These are phyloP conservation scores for Lasioglossum malachurum DNA, from an alignment of 2,888 invertebrate genomes.

Conservation along the genomic window DNA sequence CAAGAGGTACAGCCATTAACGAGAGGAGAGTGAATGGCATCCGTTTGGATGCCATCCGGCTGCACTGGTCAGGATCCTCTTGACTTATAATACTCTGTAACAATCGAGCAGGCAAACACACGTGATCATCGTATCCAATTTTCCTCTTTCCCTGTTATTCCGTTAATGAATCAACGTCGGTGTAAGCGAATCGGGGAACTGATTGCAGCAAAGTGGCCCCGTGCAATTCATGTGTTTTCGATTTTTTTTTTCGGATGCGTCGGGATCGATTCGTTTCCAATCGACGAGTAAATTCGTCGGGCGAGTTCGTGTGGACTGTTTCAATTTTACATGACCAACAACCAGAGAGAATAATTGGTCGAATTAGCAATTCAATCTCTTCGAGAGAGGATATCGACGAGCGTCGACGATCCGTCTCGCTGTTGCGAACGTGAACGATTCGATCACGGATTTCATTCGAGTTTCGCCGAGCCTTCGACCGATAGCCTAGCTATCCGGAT, in stretches of 20 bases:
- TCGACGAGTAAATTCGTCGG: conserved; percentile 14
- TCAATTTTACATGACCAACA: conserved; percentile 39
- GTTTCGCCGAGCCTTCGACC: not conserved
- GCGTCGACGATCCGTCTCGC: conserved; percentile 6
- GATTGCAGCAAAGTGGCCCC: not conserved
- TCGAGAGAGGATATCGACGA: conserved; percentile 13
- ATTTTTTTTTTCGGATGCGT: not conserved
- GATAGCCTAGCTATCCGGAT: not conserved
- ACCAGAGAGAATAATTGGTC: conserved; percentile 32
- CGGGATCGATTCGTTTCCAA: not conserved
- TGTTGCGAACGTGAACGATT: conserved; percentile 5
- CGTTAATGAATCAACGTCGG: not conserved
- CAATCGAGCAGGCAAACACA: not conserved
- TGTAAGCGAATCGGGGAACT: not conserved
- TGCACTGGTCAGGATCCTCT: not conserved
- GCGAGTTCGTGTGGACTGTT: conserved; percentile 19
- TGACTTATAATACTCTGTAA: not conserved
- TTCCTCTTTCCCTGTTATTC: not conserved
- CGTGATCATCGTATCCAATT: not conserved
- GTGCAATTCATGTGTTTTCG: not conserved
- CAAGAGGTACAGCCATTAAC: not conserved
- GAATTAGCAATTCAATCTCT: conserved; percentile 57
- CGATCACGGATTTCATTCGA: conserved; percentile 27
- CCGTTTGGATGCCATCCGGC: too few relatives aligned
- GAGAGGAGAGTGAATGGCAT: too few relatives aligned